Evolutionary conservation across 1,140 invertebrate species (phyloP).

Genomic region (Atta colombica): DNA sequence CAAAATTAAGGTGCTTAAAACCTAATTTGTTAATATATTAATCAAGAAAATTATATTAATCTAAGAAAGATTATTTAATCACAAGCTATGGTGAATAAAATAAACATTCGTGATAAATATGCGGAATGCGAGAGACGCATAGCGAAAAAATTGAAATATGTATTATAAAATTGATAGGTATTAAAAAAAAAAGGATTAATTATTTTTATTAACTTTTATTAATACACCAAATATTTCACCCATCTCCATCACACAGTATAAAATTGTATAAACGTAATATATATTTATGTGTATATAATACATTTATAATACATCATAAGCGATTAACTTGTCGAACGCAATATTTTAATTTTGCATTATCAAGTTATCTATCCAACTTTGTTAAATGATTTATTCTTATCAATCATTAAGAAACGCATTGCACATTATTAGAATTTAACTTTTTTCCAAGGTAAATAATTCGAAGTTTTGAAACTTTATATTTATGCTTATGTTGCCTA

Average conservation of each 20-base stretch:
- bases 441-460: not conserved
- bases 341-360: not conserved
- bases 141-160: not conserved
- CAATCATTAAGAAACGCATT: constrained; percentile 19
- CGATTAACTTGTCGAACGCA: not conserved
- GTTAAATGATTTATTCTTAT: no score
- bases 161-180: not conserved
- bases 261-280: constrained; percentile 27
- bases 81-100: not conserved
- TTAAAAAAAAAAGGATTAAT: constrained; percentile 12
- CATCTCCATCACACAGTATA: not conserved
- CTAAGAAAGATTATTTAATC: not conserved
- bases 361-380: not conserved
- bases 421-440: not conserved
- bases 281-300: constrained; percentile 11
- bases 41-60: not conserved
- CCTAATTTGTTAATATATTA: not conserved
- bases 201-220: constrained; percentile 34
- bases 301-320: not conserved
- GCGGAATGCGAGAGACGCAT: not conserved
- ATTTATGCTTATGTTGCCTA: not conserved
- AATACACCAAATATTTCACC: constrained; percentile 36
- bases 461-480: not conserved
- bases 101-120: not conserved
- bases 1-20: not conserved